phyloP scores from a whole-genome alignment of 1,140 invertebrate species.

The Caerostris extrusa region DNA sequence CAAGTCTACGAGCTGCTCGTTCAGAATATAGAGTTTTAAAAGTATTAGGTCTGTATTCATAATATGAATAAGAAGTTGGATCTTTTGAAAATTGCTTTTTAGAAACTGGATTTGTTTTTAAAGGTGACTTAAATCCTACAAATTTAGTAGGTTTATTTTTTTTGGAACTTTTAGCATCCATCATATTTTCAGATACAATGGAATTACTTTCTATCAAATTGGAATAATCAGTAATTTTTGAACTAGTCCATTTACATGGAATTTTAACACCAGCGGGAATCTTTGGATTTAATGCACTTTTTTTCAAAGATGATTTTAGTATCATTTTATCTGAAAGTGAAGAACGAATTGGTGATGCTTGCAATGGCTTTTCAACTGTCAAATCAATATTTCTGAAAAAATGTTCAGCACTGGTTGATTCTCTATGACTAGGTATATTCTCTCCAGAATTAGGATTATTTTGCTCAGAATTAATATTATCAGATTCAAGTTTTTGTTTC shows the following conservation, averaged over 20 bases:
- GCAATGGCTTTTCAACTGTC: background rate
- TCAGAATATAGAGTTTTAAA: background rate
- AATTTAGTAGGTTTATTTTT: background rate
- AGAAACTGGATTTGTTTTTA: background rate
- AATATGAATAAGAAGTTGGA: background rate
- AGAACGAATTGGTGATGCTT: background rate
- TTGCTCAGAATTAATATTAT: background rate
- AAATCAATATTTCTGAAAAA: background rate
- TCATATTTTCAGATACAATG: background rate
- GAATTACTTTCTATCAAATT: constrained; percentile 26
- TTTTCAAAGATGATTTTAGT: background rate
- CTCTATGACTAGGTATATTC: background rate
- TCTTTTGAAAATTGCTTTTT: background rate
- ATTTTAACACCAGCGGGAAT: constrained; percentile 71
- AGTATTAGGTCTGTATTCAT: background rate
- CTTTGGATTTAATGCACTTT: background rate
- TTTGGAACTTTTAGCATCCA: background rate
- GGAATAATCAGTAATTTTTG: constrained; percentile 57
- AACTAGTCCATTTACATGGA: constrained; percentile 61
- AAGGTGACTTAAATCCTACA: background rate
- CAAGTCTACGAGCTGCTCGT: background rate
- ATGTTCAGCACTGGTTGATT: background rate
- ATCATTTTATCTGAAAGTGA: background rate
- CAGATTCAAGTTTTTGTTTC: background rate
- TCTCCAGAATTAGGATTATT: background rate